Conservation (phyloP, 2,113 vertebrate genomes). For the Anoplopoma fimbria region DNA sequence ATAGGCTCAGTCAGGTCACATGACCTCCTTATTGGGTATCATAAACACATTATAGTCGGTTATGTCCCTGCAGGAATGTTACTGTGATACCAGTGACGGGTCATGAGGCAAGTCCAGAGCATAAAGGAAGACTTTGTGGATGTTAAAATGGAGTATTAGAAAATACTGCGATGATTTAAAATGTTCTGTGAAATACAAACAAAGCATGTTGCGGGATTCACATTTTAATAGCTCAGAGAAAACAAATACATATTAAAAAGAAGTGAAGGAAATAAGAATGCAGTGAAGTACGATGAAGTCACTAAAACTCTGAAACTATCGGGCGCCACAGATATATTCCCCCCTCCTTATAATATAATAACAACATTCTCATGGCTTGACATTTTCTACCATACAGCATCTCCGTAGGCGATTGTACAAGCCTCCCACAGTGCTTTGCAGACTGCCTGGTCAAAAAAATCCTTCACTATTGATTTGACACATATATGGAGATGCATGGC, state of each 20-base stretch:
- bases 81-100: not conserved
- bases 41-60: conserved; percentile 29
- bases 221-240: not conserved
- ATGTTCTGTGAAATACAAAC: not conserved
- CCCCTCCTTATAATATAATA: not conserved
- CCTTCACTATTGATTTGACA: conserved; percentile 71
- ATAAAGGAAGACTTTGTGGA: not conserved
- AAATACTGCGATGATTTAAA: not conserved
- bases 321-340: not conserved
- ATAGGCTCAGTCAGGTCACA: conserved; percentile 30
- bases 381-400: not conserved
- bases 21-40: conserved; percentile 46
- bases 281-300: not conserved
- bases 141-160: not conserved
- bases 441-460: conserved; percentile 11
- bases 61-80: conserved; percentile 6
- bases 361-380: not conserved
- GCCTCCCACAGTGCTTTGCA: not conserved
- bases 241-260: not conserved
- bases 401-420: not conserved
- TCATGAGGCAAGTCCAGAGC: not conserved
- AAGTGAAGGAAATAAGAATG: not conserved
- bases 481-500: conserved; percentile 52
- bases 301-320: not conserved
- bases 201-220: not conserved